phyloP scores from a whole-genome alignment of 2,888 invertebrate genomes.

The Andrena marginata region DNA sequence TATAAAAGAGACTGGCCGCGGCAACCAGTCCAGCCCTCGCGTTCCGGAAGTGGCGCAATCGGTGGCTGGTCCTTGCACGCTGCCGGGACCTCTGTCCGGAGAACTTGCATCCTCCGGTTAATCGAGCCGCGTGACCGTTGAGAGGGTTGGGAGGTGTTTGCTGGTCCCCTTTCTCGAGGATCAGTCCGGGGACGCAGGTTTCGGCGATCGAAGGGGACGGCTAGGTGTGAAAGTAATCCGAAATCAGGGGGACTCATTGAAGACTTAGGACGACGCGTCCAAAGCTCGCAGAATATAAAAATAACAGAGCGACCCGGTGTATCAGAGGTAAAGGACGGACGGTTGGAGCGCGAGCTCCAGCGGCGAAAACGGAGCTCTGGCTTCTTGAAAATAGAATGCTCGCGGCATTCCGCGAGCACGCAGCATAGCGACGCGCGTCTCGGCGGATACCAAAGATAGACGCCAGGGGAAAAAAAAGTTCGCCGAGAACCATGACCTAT shows the following conservation, averaged over 20 bases:
- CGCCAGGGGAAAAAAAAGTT: conserved; percentile 42
- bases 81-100: neutral
- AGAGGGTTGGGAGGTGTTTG: neutral
- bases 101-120: neutral
- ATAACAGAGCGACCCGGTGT: neutral
- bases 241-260: no score
- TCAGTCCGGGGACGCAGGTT: no score
- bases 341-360: conserved; percentile 14
- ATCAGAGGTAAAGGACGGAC: neutral
- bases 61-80: conserved; percentile 21
- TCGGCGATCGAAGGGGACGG: no score
- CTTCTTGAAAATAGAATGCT: conserved; percentile 48
- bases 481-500: conserved; percentile 60
- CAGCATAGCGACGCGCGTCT: conserved; percentile 14
- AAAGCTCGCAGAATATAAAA: neutral
- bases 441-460: conserved; percentile 64
- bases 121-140: neutral
- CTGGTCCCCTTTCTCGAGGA: neutral
- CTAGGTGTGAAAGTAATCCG: no score
- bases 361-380: neutral
- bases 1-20: neutral
- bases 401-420: conserved; percentile 25
- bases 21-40: neutral
- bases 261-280: no score
- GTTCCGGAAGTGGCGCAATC: conserved; percentile 20